Evolutionary conservation across 1,140 invertebrate genomes (phyloP).

Genomic region (Pogonognathellus flavescens): DNA sequence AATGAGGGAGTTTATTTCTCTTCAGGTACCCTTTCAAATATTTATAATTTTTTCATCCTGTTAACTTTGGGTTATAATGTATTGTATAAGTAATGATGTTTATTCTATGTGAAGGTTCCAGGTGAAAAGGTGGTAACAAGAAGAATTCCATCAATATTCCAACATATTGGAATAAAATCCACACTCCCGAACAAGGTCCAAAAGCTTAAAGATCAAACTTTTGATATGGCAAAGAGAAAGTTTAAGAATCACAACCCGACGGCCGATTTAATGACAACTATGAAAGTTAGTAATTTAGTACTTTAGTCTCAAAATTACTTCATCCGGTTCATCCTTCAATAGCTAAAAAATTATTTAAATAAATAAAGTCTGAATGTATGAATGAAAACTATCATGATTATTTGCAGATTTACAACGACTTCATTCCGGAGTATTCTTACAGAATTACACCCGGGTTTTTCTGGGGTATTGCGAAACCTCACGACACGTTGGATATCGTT

Average conservation of each 20-base stretch:
- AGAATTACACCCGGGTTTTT: conserved; percentile 61
- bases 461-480: conserved; percentile 61
- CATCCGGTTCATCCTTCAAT: too few species aligned
- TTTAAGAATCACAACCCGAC: conserved; percentile 62
- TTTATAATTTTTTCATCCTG: neutral
- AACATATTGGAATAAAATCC: conserved; percentile 65
- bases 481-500: conserved; percentile 61
- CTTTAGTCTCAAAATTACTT: too few species aligned
- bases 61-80: neutral
- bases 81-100: too few species aligned
- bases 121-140: conserved; percentile 51
- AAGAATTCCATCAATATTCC: conserved; percentile 64
- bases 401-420: conserved; percentile 61
- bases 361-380: conserved; percentile 16
- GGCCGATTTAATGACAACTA: conserved; percentile 58
- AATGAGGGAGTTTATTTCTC: conserved; percentile 50
- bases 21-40: conserved; percentile 44
- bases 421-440: conserved; percentile 63
- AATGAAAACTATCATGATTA: neutral
- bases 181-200: conserved; percentile 65
- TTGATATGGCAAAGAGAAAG: conserved; percentile 61
- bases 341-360: too few species aligned
- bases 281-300: conserved; percentile 56
- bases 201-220: conserved; percentile 61
- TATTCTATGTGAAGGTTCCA: conserved; percentile 35